Conservation (phyloP, 2,113 vertebrate genomes). For the Marcusenius ussheri region DNA sequence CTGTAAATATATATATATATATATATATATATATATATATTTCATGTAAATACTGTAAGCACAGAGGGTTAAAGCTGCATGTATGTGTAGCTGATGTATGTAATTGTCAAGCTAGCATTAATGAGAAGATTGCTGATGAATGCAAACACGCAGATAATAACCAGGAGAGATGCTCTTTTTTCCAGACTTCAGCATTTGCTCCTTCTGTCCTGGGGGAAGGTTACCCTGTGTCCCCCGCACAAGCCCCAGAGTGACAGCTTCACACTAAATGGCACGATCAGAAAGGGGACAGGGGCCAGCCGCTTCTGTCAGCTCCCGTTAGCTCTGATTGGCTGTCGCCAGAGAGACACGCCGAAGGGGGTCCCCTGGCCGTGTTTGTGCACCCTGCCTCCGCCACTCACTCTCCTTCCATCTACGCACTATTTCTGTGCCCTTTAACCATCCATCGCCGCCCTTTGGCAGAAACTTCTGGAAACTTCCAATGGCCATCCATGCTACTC, state of each 20-base stretch:
- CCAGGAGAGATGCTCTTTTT: constrained; percentile 47
- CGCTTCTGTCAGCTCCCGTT: constrained; percentile 9
- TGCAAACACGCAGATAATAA: not conserved
- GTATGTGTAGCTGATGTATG: not conserved
- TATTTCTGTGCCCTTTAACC: not conserved
- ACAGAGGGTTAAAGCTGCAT: not conserved
- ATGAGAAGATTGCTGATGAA: not conserved
- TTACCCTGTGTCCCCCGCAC: constrained; percentile 35
- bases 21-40: not conserved
- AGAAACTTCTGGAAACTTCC: not conserved
- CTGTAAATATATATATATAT: not conserved
- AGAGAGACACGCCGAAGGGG: not conserved
- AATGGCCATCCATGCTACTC: not conserved
- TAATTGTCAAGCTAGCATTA: not conserved
- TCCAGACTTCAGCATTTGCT: constrained; percentile 43
- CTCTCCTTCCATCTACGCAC: not conserved
- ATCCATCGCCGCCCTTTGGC: not conserved
- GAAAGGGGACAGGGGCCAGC: constrained; percentile 42
- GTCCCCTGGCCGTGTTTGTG: not conserved
- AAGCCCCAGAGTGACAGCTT: not conserved
- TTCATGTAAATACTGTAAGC: not conserved
- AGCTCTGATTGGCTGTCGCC: not conserved
- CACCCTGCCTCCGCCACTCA: not conserved
- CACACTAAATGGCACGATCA: not conserved
- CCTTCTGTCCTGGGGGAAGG: constrained; percentile 36